phyloP scores from a whole-genome alignment of 2,888 invertebrate genomes.

The Agriopis marginaria region DNA sequence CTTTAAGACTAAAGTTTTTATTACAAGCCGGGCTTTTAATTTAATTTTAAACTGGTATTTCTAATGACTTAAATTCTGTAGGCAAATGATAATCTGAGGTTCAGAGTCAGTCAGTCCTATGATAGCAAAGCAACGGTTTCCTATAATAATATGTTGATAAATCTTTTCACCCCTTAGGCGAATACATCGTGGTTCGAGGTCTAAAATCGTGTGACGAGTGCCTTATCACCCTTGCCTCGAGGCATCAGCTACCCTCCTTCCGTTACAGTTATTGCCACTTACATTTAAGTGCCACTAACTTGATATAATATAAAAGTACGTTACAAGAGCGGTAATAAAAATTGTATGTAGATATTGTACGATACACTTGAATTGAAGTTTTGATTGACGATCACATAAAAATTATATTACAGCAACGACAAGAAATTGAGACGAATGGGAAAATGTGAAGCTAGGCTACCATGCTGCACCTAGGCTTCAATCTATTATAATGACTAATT shows the following conservation, averaged over 20 bases:
- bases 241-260: constrained; percentile 42
- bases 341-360: constrained; percentile 18
- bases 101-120: background rate
- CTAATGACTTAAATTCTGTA: too few relatives aligned
- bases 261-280: constrained; percentile 45
- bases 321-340: constrained; percentile 34
- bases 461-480: too few relatives aligned
- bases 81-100: background rate
- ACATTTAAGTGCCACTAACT: constrained; percentile 45
- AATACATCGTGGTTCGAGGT: constrained; percentile 28
- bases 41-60: too few relatives aligned
- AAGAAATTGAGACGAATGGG: too few relatives aligned
- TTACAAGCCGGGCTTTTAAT: too few relatives aligned
- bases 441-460: too few relatives aligned
- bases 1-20: too few relatives aligned
- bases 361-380: background rate
- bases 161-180: constrained; percentile 15
- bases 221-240: constrained; percentile 42
- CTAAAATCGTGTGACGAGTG: constrained; percentile 43
- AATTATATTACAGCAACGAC: too few relatives aligned
- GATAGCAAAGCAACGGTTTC: background rate
- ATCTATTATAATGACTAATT: too few relatives aligned
- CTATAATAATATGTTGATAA: constrained; percentile 2
- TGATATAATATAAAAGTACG: constrained; percentile 42
- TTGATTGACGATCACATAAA: too few relatives aligned